phyloP scores from a whole-genome alignment of 2,888 invertebrate genomes.

The Deilephila elpenor region DNA sequence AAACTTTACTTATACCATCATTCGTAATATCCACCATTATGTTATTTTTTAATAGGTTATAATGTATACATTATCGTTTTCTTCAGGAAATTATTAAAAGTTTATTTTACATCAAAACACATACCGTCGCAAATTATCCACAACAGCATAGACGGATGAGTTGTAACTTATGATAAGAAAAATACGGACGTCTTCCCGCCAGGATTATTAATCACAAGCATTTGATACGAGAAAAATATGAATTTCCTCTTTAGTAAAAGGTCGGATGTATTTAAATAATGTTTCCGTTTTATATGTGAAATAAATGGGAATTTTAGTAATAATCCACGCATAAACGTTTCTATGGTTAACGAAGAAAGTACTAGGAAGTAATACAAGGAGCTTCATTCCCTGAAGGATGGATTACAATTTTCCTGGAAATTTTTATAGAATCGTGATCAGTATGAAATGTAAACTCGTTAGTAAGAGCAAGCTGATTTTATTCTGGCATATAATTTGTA shows the following conservation, averaged over 20 bases:
- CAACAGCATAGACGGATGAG: constrained; percentile 68
- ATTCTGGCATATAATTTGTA: no score
- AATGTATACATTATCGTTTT: no score
- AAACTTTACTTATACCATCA: no score
- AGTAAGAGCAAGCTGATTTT: no score
- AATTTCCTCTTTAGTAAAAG: constrained; percentile 60
- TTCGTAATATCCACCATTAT: no score
- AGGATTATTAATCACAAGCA: constrained; percentile 76
- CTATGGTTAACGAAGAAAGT: not conserved
- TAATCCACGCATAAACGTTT: not conserved
- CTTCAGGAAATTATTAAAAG: no score
- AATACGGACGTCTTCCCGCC: constrained; percentile 70
- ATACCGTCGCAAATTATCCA: constrained; percentile 43
- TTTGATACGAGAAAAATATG: constrained; percentile 75
- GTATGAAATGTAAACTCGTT: no score
- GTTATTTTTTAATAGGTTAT: no score
- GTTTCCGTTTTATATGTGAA: constrained; percentile 11
- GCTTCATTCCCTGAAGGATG: not conserved
- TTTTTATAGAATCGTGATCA: no score
- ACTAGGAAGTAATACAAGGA: not conserved
- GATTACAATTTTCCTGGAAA: no score
- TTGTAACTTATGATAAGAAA: constrained; percentile 78
- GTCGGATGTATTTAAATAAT: constrained; percentile 41
- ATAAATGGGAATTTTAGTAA: constrained; percentile 2
- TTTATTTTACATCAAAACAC: no score